phyloP scores from a whole-genome alignment of 2,888 invertebrate genomes.

The Marasmarcha lunaedactyla region DNA sequence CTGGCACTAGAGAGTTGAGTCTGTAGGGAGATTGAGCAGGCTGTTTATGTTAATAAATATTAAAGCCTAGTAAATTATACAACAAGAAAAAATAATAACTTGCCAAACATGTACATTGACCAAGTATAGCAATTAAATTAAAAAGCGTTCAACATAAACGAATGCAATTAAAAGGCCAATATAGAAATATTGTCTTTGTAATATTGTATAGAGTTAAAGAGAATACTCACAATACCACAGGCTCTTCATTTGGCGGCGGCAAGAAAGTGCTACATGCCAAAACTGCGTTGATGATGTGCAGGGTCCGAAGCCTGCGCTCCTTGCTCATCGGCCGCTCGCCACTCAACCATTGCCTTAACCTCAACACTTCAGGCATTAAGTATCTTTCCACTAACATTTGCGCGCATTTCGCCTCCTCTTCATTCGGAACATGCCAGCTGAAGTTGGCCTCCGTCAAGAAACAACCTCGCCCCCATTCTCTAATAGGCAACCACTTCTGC shows the following conservation, averaged over 20 bases:
- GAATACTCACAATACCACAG: conserved; percentile 68
- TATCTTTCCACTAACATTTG: conserved; percentile 75
- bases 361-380: conserved; percentile 73
- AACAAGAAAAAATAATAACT: too few relatives aligned
- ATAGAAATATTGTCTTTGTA: too few relatives aligned
- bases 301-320: conserved; percentile 75
- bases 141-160: too few relatives aligned
- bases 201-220: too few relatives aligned
- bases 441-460: conserved; percentile 74
- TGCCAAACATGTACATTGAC: too few relatives aligned
- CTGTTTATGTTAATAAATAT: too few relatives aligned
- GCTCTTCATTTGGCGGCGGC: conserved; percentile 77
- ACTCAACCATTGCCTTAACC: conserved; percentile 67
- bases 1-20: conserved; percentile 66
- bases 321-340: conserved; percentile 67
- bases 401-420: conserved; percentile 75
- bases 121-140: too few relatives aligned
- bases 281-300: conserved; percentile 76
- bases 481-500: conserved; percentile 77
- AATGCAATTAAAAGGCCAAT: too few relatives aligned
- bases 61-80: too few relatives aligned
- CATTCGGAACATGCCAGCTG: conserved; percentile 82
- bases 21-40: conserved; percentile 44
- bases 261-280: conserved; percentile 75
- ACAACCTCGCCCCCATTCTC: conserved; percentile 85